A percentile compares a stretch with the other conserved stretches of the same genome.
Evolutionary conservation across 2,888 invertebrate genomes (phyloP).

Genomic region (Parelbella ahira): DNA sequence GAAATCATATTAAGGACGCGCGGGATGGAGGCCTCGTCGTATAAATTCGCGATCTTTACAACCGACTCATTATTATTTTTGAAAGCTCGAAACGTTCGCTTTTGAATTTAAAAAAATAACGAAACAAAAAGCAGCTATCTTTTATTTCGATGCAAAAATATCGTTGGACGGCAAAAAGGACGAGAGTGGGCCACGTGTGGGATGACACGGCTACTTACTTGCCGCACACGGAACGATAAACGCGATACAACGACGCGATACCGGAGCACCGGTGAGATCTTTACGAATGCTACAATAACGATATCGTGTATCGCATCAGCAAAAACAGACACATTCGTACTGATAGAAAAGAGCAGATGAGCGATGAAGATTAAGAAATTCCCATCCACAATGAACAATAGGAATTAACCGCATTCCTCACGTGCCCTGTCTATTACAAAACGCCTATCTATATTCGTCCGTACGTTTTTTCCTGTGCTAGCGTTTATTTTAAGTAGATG

Average conservation of each 20-base stretch:
- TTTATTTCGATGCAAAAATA: slow-evolving; percentile 75
- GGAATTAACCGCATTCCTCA: slow-evolving; percentile 46
- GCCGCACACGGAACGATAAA: background rate
- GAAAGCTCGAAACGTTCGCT: slow-evolving; percentile 60
- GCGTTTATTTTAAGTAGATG: slow-evolving; percentile 73
- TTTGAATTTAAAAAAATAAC: too few species aligned
- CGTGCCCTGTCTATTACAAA: slow-evolving; percentile 59
- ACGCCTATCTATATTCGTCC: slow-evolving; percentile 36
- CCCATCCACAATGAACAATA: slow-evolving; percentile 25
- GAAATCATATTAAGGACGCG: slow-evolving; percentile 66
- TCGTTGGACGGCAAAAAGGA: slow-evolving; percentile 56
- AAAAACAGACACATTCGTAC: background rate
- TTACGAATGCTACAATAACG: slow-evolving; percentile 18
- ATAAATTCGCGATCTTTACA: slow-evolving; percentile 77
- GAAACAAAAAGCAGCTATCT: slow-evolving; percentile 61
- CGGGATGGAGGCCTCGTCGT: slow-evolving; percentile 44
- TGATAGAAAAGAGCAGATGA: slow-evolving; percentile 11
- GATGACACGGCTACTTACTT: slow-evolving; percentile 20
- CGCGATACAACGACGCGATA: slow-evolving; percentile 4
- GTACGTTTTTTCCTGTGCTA: slow-evolving; percentile 45
- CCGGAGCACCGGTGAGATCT: slow-evolving; percentile 30
- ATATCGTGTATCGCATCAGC: slow-evolving; percentile 15
- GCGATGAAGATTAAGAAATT: slow-evolving; percentile 40
- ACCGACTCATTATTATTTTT: slow-evolving; percentile 73
- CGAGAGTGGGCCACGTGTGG: slow-evolving; percentile 35